Conservation (phyloP, 2,888 invertebrate species). For the Microctonus brassicae region DNA sequence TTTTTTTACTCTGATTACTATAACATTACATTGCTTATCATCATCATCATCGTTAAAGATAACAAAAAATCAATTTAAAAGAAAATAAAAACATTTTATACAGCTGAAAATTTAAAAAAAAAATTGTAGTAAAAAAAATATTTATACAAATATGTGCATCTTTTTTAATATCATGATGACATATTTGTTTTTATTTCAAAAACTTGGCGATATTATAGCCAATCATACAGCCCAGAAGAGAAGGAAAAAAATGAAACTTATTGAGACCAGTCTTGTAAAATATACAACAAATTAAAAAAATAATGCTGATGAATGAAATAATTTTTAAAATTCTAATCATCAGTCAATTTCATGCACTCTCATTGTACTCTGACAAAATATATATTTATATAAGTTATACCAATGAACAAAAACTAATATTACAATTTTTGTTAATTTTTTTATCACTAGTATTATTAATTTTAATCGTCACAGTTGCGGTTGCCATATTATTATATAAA, state of each 20-base stretch:
- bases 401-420: slow-evolving; percentile 26
- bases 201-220: background rate
- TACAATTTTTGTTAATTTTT: slow-evolving; percentile 30
- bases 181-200: background rate
- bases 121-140: too few relatives aligned
- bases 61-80: background rate
- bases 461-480: slow-evolving; percentile 50
- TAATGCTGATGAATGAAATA: background rate
- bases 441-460: slow-evolving; percentile 53
- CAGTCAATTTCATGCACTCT: background rate
- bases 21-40: background rate
- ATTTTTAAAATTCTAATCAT: background rate
- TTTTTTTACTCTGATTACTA: background rate
- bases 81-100: slow-evolving; percentile 16
- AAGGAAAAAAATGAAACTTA: background rate
- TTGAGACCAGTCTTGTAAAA: background rate
- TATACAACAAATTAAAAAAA: background rate
- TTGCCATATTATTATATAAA: slow-evolving; percentile 59
- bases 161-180: background rate
- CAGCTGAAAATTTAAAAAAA: background rate
- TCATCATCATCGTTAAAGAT: background rate
- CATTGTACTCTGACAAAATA: background rate
- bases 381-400: background rate
- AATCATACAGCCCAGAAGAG: background rate
- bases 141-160: slow-evolving; percentile 2